phyloP scores from a whole-genome alignment of 1,140 invertebrate genomes.

The Ips typographus region DNA sequence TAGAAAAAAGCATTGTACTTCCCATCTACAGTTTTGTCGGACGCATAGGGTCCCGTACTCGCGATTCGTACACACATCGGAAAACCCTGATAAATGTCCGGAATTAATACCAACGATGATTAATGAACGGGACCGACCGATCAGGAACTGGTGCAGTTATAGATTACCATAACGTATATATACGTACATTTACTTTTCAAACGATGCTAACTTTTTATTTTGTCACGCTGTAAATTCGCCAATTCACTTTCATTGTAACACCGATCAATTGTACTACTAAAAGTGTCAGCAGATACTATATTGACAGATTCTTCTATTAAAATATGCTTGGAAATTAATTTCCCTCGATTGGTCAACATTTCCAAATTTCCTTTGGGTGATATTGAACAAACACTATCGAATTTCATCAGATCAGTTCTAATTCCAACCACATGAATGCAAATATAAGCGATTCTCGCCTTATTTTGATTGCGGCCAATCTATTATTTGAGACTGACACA shows the following conservation, averaged over 20 bases:
- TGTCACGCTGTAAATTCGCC: constrained; percentile 7
- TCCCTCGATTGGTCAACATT: no score
- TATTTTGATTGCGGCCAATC: not conserved
- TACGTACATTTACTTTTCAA: constrained; percentile 24
- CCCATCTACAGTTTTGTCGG: constrained; percentile 26
- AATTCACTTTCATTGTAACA: constrained; percentile 1
- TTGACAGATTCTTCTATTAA: no score
- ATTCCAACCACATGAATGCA: not conserved
- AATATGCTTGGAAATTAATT: no score
- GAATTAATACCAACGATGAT: constrained; percentile 49
- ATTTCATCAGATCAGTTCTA: no score
- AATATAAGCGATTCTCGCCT: not conserved
- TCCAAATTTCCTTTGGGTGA: no score
- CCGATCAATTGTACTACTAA: no score
- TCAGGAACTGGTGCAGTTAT: constrained; percentile 45
- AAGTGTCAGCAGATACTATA: no score
- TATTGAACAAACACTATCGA: no score
- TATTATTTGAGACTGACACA: constrained; percentile 4
- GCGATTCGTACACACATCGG: constrained; percentile 35
- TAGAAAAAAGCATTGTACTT: constrained; percentile 19
- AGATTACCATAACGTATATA: constrained; percentile 40
- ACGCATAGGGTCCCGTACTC: constrained; percentile 14
- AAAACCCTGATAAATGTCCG: constrained; percentile 47
- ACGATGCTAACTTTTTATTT: constrained; percentile 24
- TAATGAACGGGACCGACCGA: constrained; percentile 44